A percentile compares a stretch with the other conserved stretches of the same genome.
Conservation (phyloP, 2,113 vertebrate genomes). For the Istiophorus platypterus region DNA sequence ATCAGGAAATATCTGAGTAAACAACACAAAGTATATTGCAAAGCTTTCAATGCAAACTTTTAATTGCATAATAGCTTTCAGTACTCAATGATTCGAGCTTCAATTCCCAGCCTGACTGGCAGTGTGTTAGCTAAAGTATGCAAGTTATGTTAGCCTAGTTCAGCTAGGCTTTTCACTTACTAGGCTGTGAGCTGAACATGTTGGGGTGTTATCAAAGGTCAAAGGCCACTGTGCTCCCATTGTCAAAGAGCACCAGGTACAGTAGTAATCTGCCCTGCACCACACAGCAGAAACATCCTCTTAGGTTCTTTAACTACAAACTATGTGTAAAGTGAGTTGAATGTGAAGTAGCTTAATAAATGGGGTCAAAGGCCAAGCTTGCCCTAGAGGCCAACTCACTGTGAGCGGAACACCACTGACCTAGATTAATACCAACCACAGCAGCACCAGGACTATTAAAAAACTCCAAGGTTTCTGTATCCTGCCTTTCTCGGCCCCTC, state of each 20-base stretch:
- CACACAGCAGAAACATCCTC: slow-evolving; percentile 28
- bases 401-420: slow-evolving; percentile 69
- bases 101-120: background rate
- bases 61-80: background rate
- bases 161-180: background rate
- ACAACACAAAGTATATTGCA: background rate
- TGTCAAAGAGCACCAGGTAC: slow-evolving; percentile 21
- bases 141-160: background rate
- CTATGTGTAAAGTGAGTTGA: slow-evolving; percentile 37
- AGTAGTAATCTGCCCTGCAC: slow-evolving; percentile 8
- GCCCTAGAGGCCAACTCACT: slow-evolving; percentile 64
- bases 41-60: background rate
- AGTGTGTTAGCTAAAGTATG: background rate
- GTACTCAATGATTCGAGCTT: background rate
- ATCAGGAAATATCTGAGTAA: background rate
- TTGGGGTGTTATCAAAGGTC: slow-evolving; percentile 27
- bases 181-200: slow-evolving; percentile 18
- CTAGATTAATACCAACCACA: slow-evolving; percentile 78
- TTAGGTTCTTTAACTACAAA: slow-evolving; percentile 38
- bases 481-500: slow-evolving; percentile 55
- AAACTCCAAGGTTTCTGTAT: slow-evolving; percentile 74
- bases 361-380: slow-evolving; percentile 69
- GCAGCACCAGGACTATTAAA: slow-evolving; percentile 70
- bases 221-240: slow-evolving; percentile 3
- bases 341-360: slow-evolving; percentile 59